Base-by-base conservation (phyloP, 2,888 invertebrate species). In the Julus scanicus region DNA sequence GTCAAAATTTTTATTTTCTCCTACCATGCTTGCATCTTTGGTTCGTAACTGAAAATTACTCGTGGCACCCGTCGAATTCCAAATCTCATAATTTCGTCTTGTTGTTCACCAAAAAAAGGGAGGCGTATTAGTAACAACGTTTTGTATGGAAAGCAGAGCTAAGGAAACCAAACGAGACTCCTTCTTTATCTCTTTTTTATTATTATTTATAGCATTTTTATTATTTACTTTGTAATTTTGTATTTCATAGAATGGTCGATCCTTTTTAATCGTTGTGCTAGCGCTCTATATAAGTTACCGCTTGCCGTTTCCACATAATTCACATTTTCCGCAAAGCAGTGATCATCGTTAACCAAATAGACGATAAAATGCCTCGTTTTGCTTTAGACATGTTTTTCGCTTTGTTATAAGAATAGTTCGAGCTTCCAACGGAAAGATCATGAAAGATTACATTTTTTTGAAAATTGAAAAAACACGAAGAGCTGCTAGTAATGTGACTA, bases 381-480 rank as follows among this genome's bases (percentile, higher is more conserved):
- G 20, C 4, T 6, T 63, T 6, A 63, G 63, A 63, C 3, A 63
- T 63, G 20, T n/a, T 15, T 63, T n/a, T n/a, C 1, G n/a, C 63
- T n/a, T 5, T 63, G 63, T 63, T 63, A 3, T 4, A n/a, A 63
- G 63, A 17, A 15, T 8, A 63, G 63, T 20, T 63, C 17, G 20
- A 63, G 63, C 63, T 63, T 63, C 63, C 63, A 53, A 53, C 53
- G n/a, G n/a, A n/a, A n/a, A n/a, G n/a, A n/a, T n/a, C n/a, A n/a
- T n/a, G n/a, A n/a, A n/a, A n/a, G n/a, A n/a, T n/a, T n/a, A n/a
- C n/a, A n/a, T n/a, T n/a, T n/a, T n/a, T n/a, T n/a, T n/a, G n/a
- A n/a, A n/a, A n/a, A n/a, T n/a, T n/a, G n/a, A n/a, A n/a, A n/a
- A n/a, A n/a, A n/a, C n/a, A n/a, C n/a, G n/a, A n/a, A n/a, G n/a